Conservation (phyloP, 2,888 invertebrate genomes). For the Mimumesa dahlbomi region DNA sequence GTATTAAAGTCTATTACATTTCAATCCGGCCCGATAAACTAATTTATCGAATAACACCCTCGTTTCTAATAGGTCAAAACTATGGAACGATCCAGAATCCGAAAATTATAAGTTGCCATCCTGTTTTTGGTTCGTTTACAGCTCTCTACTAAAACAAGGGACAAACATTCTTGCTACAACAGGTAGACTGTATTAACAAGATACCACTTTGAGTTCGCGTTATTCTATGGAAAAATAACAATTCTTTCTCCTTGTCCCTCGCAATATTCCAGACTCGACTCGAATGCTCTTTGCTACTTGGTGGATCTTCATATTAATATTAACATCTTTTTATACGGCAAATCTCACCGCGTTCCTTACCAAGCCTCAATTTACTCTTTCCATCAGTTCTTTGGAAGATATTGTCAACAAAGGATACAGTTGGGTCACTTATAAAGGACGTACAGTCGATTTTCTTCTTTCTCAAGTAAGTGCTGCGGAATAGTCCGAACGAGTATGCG, state of each 20-base stretch:
- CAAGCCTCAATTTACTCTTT: constrained; percentile 90
- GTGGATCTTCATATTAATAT: constrained; percentile 94
- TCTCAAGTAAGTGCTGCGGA: constrained; percentile 58
- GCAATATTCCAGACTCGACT: constrained; percentile 88
- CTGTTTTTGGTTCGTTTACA: constrained; percentile 94
- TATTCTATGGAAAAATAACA: neutral
- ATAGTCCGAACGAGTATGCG: too few relatives aligned
- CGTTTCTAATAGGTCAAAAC: constrained; percentile 41
- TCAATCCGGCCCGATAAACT: too few relatives aligned
- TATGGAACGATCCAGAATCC: constrained; percentile 82
- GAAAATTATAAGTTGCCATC: constrained; percentile 85
- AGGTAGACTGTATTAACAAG: constrained; percentile 81
- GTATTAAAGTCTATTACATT: neutral
- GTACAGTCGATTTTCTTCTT: constrained; percentile 81
- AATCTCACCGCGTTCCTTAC: constrained; percentile 94
- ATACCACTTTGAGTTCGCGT: neutral
- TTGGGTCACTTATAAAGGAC: constrained; percentile 87
- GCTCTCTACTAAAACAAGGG: constrained; percentile 93
- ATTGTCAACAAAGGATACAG: constrained; percentile 84
- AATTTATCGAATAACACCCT: too few relatives aligned
- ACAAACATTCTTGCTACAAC: constrained; percentile 90
- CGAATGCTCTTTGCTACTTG: constrained; percentile 92
- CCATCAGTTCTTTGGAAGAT: constrained; percentile 87
- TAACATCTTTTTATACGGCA: constrained; percentile 95
- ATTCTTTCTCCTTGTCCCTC: neutral